Base-by-base conservation (phyloP, 2,797 vertebrate species). In the Pitangus sulphuratus region DNA sequence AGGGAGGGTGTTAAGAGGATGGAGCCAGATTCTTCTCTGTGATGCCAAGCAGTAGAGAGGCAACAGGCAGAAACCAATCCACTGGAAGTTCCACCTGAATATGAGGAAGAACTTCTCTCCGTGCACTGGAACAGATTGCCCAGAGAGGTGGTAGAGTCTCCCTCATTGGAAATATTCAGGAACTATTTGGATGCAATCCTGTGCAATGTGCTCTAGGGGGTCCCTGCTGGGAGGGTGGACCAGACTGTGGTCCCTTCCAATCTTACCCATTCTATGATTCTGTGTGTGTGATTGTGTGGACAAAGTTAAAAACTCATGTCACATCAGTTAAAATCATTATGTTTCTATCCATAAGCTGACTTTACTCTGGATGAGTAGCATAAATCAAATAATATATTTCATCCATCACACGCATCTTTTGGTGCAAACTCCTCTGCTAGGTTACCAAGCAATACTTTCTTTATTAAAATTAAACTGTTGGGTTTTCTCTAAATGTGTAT, bases 401-500 rank as follows among this genome's bases (percentile, higher is more conserved):
- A 35, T 70, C 20, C 25, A 35, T 70, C 20, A 44, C 16, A 64
- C 0, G 0, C 8, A 12, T n/a, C 15, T 82, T 76, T 76, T 71
- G 45, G 54, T 65, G 25, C 5, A 72, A 39, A 48, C 5, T 12
- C 6, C 3, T 51, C 20, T 51, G 37, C 28, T 35, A 62, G 8
- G 3, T 66, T 62, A 30, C 8, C 18, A 75, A 13, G 2, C 2
- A 68, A 40, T 60, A 7, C 4, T 77, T 64, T 21, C 3, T 15
- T 48, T 81, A 57, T 31, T 82, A 33, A 78, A 71, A 84, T 50
- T 77, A 75, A n/a, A 3, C 3, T 25, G 6, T n/a, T 48, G 1
- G 5, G 2, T 60, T 62, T 64, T 3, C 37, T 82, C 3, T 62
- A 50, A 78, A 51, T 40, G 2, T 25, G 15, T 61, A 8, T 33